phyloP scores from a whole-genome alignment of 2,888 invertebrate species.

The Dicycla oo region DNA sequence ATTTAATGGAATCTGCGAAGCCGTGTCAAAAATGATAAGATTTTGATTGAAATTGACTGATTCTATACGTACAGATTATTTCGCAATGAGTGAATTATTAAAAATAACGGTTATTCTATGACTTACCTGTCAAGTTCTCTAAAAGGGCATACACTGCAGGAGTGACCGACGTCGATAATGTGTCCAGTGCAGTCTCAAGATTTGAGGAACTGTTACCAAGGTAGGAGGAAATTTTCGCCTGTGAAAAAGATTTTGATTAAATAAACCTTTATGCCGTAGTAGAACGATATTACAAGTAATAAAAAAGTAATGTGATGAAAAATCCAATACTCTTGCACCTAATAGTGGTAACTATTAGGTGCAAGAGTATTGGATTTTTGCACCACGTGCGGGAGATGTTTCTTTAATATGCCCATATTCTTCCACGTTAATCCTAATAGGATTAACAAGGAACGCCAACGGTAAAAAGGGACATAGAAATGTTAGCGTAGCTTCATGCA shows the following conservation, averaged over 20 bases:
- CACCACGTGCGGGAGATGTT: too few species aligned
- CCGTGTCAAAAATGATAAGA: too few species aligned
- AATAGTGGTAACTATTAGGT: not conserved
- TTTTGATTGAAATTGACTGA: too few species aligned
- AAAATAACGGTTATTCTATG: not conserved
- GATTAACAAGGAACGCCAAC: too few species aligned
- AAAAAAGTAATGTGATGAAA: too few species aligned
- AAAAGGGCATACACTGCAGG: constrained; percentile 38
- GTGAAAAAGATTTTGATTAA: constrained; percentile 2
- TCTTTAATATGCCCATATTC: not conserved
- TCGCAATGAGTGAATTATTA: not conserved
- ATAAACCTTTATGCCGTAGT: not conserved
- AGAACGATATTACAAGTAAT: not conserved
- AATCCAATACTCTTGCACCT: too few species aligned
- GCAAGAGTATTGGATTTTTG: not conserved
- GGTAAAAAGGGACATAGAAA: not conserved
- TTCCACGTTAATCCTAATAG: not conserved
- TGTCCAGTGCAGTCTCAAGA: not conserved
- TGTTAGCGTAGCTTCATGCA: not conserved
- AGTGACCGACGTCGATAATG: not conserved
- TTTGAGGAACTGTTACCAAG: constrained; percentile 17
- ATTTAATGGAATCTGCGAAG: too few species aligned
- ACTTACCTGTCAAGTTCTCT: constrained; percentile 53
- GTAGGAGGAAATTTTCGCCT: constrained; percentile 37
- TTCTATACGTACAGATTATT: not conserved